Percentiles rank a stretch among this genome's conserved stretches.
Conservation (phyloP, 2,113 vertebrate genomes). For the Casuarius casuarius region DNA sequence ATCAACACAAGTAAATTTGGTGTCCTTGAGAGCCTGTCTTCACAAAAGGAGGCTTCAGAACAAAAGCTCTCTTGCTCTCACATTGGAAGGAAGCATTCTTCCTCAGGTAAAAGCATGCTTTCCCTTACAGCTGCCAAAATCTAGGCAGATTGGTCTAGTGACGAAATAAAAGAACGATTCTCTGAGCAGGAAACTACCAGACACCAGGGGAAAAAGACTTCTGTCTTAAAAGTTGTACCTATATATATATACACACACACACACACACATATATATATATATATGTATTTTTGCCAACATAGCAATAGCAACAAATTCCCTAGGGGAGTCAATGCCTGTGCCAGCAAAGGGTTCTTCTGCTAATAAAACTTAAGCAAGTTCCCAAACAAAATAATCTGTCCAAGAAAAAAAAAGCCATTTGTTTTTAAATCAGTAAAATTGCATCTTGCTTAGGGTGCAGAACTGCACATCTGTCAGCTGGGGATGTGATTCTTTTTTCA, state of each 20-base stretch:
- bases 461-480: neutral
- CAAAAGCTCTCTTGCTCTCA: neutral
- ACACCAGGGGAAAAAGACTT: neutral
- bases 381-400: neutral
- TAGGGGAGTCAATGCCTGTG: neutral
- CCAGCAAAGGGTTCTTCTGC: neutral
- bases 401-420: neutral
- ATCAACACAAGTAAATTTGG: neutral
- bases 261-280: too few relatives aligned
- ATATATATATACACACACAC: too few relatives aligned
- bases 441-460: neutral
- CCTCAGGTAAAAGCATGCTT: neutral
- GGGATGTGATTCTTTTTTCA: neutral
- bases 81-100: neutral
- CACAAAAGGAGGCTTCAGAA: neutral
- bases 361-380: constrained; percentile 3
- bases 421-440: neutral
- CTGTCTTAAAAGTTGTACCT: neutral
- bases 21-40: neutral
- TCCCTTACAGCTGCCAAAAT: neutral
- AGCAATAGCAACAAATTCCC: neutral
- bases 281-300: neutral
- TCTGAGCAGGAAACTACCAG: neutral
- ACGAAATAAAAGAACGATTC: neutral
- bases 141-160: neutral